Evolutionary conservation across 2,797 vertebrate species (phyloP), one percentile per base, ranked within the genome.

Genomic region (Fundulus diaphanus): DNA sequence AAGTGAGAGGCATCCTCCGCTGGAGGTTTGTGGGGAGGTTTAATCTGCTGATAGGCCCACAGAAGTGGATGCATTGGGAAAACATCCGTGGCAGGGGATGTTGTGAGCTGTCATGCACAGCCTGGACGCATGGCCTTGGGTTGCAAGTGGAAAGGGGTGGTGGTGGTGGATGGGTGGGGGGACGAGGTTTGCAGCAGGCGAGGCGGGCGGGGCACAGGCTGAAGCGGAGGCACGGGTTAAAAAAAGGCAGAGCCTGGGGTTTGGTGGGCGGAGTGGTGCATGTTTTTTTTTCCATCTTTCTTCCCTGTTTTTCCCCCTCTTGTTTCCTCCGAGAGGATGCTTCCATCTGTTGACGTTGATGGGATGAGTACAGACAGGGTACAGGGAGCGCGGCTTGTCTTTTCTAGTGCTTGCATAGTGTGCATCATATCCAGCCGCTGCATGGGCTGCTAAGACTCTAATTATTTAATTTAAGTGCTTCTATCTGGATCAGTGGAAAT

Each of bases 51-150:
- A 95, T 93, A 92, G 94, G 94, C 89, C 96, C 95, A 94, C 78
- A 82, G 92, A 92, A 95, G 93, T 95, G 92, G 93, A 96, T 94
- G 94, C 90, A 95, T 96, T 94, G 93, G 94, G 95, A 96, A 96
- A 96, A 93, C 95, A 95, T 93, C 94, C 96, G 92, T 95, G 95
- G 95, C 95, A 96, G 94, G 86, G 91, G 92, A 95, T 93, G 94
- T 92, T 93, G 92, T 78, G 86, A 93, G 88, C 92, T 93, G 92
- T 95, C 92, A 91, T 88, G 90, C 92, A 94, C 92, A 94, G 93
- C 90, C 90, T 85, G 89, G 87, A 90, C 57, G 79, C 87, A 90
- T 94, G 91, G 93, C 93, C 92, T 93, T 92, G 90, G 92, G 93
- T 91, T 90, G 91, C 77, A 79, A 89, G 89, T 70, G 76, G 82